Evolutionary conservation across 2,888 invertebrate genomes (phyloP).

Genomic region (Caenorhabditis sp.): DNA sequence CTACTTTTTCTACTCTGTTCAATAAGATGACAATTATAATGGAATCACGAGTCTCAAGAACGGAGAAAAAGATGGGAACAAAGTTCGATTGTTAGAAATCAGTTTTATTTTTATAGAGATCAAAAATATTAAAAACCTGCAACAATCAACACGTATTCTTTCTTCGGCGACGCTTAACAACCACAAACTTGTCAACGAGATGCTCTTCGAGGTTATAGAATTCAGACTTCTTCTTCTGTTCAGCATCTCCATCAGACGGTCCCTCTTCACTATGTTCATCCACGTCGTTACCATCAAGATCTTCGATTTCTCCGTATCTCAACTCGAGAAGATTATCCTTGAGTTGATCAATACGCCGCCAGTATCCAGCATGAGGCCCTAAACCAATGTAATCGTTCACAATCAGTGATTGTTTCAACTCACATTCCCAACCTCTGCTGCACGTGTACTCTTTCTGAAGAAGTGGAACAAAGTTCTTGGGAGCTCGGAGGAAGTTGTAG

Average conservation of each 20-base stretch:
- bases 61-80: background rate
- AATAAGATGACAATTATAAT: background rate
- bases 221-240: background rate
- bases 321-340: conserved; percentile 29
- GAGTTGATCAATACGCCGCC: conserved; percentile 48
- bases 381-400: background rate
- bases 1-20: too few relatives aligned
- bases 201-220: conserved; percentile 42
- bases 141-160: conserved; percentile 28
- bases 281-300: conserved; percentile 14
- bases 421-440: conserved; percentile 49
- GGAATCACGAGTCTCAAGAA: background rate
- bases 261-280: conserved; percentile 1
- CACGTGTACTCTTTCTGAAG: conserved; percentile 39
- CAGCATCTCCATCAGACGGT: background rate
- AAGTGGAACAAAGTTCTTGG: conserved; percentile 34
- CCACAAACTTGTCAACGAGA: conserved; percentile 42
- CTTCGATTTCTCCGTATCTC: conserved; percentile 43
- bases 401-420: background rate
- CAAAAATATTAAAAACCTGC: conserved; percentile 14
- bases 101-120: conserved; percentile 15
- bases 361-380: conserved; percentile 45
- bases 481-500: conserved; percentile 44
- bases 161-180: conserved; percentile 26
- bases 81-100: conserved; percentile 1